Conservation (phyloP, 2,113 vertebrate genomes). For the Myotis davidii region DNA sequence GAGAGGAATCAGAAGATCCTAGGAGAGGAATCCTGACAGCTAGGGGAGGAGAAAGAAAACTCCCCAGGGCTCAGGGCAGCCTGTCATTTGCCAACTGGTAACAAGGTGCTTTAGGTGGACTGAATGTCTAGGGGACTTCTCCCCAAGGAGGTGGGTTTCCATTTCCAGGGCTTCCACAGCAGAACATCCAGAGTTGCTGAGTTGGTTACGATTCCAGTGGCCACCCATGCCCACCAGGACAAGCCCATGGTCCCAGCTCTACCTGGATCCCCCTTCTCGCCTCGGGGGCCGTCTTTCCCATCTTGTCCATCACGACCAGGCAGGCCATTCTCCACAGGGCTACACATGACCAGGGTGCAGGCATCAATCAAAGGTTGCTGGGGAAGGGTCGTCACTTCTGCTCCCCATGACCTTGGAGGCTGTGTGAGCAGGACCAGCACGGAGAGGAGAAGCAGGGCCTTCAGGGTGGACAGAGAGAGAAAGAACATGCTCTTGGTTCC, state of each 20-base stretch:
- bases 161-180: background rate
- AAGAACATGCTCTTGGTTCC: background rate
- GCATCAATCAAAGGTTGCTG: background rate
- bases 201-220: background rate
- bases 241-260: background rate
- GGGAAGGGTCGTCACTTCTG: background rate
- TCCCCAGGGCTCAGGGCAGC: background rate
- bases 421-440: slow-evolving; percentile 45
- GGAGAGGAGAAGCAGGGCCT: slow-evolving; percentile 56
- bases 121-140: no score
- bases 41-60: background rate
- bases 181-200: background rate
- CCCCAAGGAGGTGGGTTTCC: background rate
- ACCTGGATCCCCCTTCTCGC: slow-evolving; percentile 63
- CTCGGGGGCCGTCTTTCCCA: slow-evolving; percentile 50
- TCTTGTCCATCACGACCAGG: slow-evolving; percentile 74
- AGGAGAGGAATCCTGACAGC: background rate
- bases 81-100: background rate
- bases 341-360: slow-evolving; percentile 67
- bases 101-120: no score
- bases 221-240: background rate
- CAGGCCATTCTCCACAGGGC: slow-evolving; percentile 46
- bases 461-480: background rate
- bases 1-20: background rate
- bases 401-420: background rate